Percentiles rank a stretch among this genome's conserved stretches.
phyloP scores from a whole-genome alignment of 2,797 vertebrate genomes.

The Erpetoichthys calabaricus region DNA sequence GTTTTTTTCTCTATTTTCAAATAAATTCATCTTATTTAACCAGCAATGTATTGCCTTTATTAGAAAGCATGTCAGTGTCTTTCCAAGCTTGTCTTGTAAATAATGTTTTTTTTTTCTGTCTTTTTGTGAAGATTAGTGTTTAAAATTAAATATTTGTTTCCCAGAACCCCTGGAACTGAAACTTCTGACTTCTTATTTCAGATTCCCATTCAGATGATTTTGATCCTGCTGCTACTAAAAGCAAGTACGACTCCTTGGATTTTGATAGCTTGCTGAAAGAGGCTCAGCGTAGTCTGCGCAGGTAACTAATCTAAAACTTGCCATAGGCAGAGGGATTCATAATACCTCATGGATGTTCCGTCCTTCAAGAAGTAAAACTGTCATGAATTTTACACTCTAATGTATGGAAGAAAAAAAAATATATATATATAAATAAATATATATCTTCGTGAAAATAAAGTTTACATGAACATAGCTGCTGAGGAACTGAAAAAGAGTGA shows the following conservation, averaged over 20 bases:
- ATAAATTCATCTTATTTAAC: too few species aligned
- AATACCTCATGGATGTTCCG: constrained; percentile 80
- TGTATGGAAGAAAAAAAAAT: constrained; percentile 42
- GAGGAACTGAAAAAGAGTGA: constrained; percentile 61
- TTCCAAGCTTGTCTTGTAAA: too few species aligned
- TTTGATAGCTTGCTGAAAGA: constrained; percentile 98
- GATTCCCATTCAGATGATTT: constrained; percentile 97
- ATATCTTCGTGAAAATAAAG: constrained; percentile 45
- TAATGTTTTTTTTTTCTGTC: too few species aligned
- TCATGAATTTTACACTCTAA: constrained; percentile 78
- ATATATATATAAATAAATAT: background rate
- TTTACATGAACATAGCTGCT: constrained; percentile 99
- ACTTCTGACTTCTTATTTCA: constrained; percentile 38
- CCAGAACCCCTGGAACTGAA: background rate
- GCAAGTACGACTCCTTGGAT: constrained; percentile 99
- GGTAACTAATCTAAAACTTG: constrained; percentile 68
- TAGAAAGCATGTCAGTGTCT: too few species aligned
- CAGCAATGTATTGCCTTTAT: too few species aligned
- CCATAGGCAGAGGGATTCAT: constrained; percentile 53
- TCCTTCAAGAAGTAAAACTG: constrained; percentile 70
- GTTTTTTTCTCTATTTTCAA: too few species aligned
- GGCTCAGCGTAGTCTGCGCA: constrained; percentile 91
- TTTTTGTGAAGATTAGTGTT: too few species aligned
- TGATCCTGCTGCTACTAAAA: constrained; percentile 94
- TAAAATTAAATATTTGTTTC: too few species aligned